Base-by-base conservation (phyloP, 1,140 invertebrate species). In the Philotrypesis tridentata region DNA sequence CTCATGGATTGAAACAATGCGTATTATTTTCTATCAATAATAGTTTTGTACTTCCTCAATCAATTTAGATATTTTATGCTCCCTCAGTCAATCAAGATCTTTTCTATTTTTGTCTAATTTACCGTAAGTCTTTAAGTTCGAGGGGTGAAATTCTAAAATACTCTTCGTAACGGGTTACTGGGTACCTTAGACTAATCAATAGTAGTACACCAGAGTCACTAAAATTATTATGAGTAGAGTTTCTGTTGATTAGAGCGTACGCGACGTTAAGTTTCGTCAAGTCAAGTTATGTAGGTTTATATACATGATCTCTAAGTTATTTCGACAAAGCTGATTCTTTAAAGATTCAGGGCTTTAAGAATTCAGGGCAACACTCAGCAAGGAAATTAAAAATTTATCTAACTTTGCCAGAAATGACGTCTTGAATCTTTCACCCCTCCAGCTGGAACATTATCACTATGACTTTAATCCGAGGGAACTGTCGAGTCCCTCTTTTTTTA, bases 191-290 rank as follows among this genome's bases (percentile, higher is more conserved):
- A 29, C n/a, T n/a, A 55, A 73, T 73, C 71, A 73, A 73, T 73
- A 73, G 55, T 73, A 37, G 29, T 25, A 73, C 25, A 43, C 17
- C 11, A 40, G 27, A 43, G 7, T 21, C 27, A 73, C 29, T 73
- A 55, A 73, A 14, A 55, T 73, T 73, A 25, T 73, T 25, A 73
- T 48, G 40, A 73, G 27, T 25, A 73, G 71, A 73, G 71, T 73
- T 73, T 73, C 23, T 12, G 61, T 55, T 55, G 71, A 73, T 73
- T 25, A 40, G 21, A 65, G 33, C 29, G 6, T 21, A 17, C 29
- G 33, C 12, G 11, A 29, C 25, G 27, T 27, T 29, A 65, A 29
- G n/a, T 65, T 31, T 65, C 63, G 0, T 65, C 1, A 65, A 65
- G 7, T 8, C n/a, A 4, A 12, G 25, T 29, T 65, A 65, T 12